Evolutionary conservation across 1,140 invertebrate genomes (phyloP), one percentile per base, ranked within the genome.

Genomic region (Drosophila yakuba): DNA sequence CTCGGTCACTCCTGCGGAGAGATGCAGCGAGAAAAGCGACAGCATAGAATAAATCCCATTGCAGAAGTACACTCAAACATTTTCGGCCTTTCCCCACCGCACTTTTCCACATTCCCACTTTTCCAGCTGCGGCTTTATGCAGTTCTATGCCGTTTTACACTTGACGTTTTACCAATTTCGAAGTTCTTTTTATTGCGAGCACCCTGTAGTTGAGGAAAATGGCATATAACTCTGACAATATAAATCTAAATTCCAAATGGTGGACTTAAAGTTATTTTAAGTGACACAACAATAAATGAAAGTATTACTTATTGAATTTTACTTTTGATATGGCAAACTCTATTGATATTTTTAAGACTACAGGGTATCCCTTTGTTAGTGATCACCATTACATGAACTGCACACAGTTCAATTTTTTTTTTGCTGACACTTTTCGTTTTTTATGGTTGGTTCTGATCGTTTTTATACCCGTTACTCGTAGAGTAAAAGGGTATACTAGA

Each of bases 121-220:
- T 74, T 59, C 52, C 73, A 77, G 55, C 56, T 62, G 67, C 74
- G 62, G 74, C 83, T 82, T 86, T 88, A 88, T 88, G 79, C 82
- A 85, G 83, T 82, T 86, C 78, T 83, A 76, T 84, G 80, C 80
- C 69, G 58, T 56, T 67, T 61, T 74, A 69, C 83, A 86, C 83
- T 86, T 86, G 83, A 86, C 83, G 83, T 83, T 86, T 89, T 83
- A 86, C 83, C 83, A 89, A 86, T 86, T 86, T 88, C 61, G 52
- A 74, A 62, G 56, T 63, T 71, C 44, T 60, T 66, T 79, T 61
- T 50, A 43, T 61, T 55, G 43, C 50, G 32, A 8, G 25, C 67
- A 71, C 66, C 67, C 67, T 14, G 64, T 6, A 71, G 25, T 28
- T 41, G 36, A 20, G 41, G 12, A 8, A 39, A 10, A 1, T 2